A percentile compares a stretch with the other conserved stretches of the same genome.
phyloP scores from a whole-genome alignment of 2,888 invertebrate species.

The Pherbina coryleti region DNA sequence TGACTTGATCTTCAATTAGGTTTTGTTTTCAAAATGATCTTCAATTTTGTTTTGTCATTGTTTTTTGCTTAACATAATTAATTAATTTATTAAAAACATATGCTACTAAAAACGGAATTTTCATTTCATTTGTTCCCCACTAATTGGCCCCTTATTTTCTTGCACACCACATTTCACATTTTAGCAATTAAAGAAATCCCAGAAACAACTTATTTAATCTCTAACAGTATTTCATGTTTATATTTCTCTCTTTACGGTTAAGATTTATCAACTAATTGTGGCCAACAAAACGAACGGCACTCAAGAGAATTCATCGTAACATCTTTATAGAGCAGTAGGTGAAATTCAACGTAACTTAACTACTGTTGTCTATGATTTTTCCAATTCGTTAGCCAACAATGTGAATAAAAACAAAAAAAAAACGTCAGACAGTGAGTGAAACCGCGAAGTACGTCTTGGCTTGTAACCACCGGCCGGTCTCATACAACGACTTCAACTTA shows the following conservation, averaged over 20 bases:
- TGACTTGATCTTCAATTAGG: too few relatives aligned
- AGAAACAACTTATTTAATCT: not conserved
- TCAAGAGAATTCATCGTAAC: slow-evolving; percentile 14
- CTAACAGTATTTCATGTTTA: slow-evolving; percentile 16
- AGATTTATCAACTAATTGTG: not conserved
- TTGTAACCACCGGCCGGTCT: not conserved
- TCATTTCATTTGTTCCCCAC: not conserved
- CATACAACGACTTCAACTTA: not conserved
- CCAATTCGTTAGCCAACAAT: slow-evolving; percentile 12
- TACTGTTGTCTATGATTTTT: not conserved
- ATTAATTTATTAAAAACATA: too few relatives aligned
- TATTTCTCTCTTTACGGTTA: slow-evolving; percentile 19
- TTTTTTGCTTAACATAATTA: too few relatives aligned
- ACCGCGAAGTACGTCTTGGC: not conserved
- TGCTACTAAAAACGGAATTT: not conserved
- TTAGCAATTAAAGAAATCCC: too few relatives aligned
- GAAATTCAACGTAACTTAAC: not conserved
- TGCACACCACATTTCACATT: too few relatives aligned
- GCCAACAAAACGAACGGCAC: not conserved
- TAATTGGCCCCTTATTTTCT: not conserved
- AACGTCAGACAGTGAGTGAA: not conserved
- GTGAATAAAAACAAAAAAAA: not conserved
- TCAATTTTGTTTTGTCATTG: too few relatives aligned
- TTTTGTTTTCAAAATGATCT: too few relatives aligned
- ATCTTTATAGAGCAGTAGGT: slow-evolving; percentile 13